Base-by-base conservation (phyloP, 2,888 invertebrate genomes). In the Lissonota sp. region DNA sequence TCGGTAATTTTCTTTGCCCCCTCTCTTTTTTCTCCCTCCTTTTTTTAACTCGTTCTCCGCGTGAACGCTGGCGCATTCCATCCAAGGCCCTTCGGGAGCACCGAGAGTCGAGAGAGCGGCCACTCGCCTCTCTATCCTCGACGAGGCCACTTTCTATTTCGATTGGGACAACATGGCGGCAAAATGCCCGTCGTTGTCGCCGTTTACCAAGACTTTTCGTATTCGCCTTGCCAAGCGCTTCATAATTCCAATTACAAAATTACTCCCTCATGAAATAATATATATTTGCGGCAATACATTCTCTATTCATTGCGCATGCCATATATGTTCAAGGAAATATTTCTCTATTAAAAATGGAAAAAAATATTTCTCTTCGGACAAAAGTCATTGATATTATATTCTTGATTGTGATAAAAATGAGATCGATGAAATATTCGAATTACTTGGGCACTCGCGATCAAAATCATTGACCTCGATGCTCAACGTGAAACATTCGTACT, bases 1-100 rank as follows among this genome's bases (percentile, higher is more conserved):
- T 85, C 83, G 83, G 80, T 83, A 88, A 90, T 89, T 90, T 89
- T 87, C 87, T 89, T 88, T 85, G 86, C 84, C 76, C 79, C 82
- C 53, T 16, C n/a, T n/a, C 14, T 14, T 4, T 42, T 42, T n/a
- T 39, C 40, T 53, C 60, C 26, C 2, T 49, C 51, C 8, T 3
- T 12, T 12, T 16, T 26, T 26, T 26, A 3, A 26, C 16, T 51
- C 51, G 10, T 12, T 10, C 51, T 53, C 53, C 62, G 8, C 67
- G 75, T 60, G 75, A 75, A 69, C 67, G 83, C 53, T 77, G 74
- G 82, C 84, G 85, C 89, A 89, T 89, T 89, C 89, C 89, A 87
- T 88, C 87, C 89, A 89, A 89, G 89, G 89, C 89, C 88, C 83
- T 86, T 84, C 60, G 71, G 60, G 74, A 78, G 69, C 73, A 74